Base-by-base conservation (phyloP, 1,140 invertebrate species). In the Drosophila biarmipes region DNA sequence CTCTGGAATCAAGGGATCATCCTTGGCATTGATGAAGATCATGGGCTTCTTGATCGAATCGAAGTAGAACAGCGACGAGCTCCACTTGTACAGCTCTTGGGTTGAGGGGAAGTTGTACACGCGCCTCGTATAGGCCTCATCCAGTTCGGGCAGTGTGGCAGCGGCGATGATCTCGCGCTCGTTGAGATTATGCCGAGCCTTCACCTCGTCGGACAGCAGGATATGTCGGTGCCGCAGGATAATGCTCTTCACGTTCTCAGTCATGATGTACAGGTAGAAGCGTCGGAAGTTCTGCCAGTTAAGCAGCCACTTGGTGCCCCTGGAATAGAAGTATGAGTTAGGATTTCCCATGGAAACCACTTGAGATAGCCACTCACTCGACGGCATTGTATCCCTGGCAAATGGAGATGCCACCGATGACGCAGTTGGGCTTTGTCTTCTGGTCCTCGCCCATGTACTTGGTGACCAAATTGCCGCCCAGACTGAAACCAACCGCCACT, bases 351-450 rank as follows among this genome's bases (percentile, higher is more conserved):
- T 34, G 7, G 0, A 34, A 51, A 15, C 15, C 8, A 17, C n/a
- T 15, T 17, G 4, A 6, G 14, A 34, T 17, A 19, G 11, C 6
- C 6, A 51, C 77, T 95, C 93, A 98, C 97, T 96, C 95, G 38
- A 96, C 94, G 43, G 97, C 96, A 93, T 97, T 96, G 91, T 98
- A 98, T 67, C 97, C 97, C 93, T 98, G 97, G 90, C 97, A 98
- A 78, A 98, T 96, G 10, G 97, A 98, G 76, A 98, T 95, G 6
- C 95, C 97, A 53, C 96, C 96, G 66, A 98, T 95, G 31, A 98
- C 95, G 78, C 95, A 95, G 10, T 91, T 68, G 17, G 96, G 94
- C 73, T 94, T 94, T 46, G 94, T 93, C 63, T 93, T 92, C 5
- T 93, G 93, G 34, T 93, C 92, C 93, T 98, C 97, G 8, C 97